phyloP scores from a whole-genome alignment of 2,888 invertebrate genomes.

The Ceramica pisi region DNA sequence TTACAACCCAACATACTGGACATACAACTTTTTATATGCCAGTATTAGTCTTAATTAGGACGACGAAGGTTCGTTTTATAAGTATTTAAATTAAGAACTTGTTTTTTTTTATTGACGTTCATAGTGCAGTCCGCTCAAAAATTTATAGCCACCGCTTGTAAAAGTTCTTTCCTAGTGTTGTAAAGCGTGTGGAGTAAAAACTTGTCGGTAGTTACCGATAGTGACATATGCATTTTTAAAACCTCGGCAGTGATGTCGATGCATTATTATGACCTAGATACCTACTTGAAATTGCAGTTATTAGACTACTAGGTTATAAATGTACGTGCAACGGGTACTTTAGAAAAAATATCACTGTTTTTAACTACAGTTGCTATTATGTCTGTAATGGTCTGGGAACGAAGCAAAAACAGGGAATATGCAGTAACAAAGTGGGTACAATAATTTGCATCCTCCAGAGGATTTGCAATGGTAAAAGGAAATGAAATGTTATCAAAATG shows the following conservation, averaged over 20 bases:
- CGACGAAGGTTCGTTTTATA: constrained; percentile 57
- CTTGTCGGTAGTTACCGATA: constrained; percentile 35
- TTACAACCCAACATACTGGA: constrained; percentile 69
- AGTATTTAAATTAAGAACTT: constrained; percentile 61
- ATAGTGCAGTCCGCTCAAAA: constrained; percentile 28
- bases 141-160: constrained; percentile 51
- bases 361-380: constrained; percentile 27
- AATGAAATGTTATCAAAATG: constrained; percentile 44
- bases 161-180: constrained; percentile 43
- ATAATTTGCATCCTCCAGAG: constrained; percentile 36
- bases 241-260: constrained; percentile 29
- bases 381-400: constrained; percentile 32
- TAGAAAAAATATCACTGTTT: constrained; percentile 19
- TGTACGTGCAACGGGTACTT: constrained; percentile 6
- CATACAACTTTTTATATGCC: constrained; percentile 57
- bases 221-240: constrained; percentile 55
- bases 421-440: constrained; percentile 18
- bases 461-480: constrained; percentile 37
- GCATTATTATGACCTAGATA: constrained; percentile 50
- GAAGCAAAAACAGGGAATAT: constrained; percentile 15
- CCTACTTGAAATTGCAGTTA: constrained; percentile 52
- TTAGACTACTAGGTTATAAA: constrained; percentile 39
- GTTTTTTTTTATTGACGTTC: constrained; percentile 46
- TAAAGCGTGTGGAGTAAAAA: constrained; percentile 37
- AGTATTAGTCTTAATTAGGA: constrained; percentile 67